These are phyloP conservation scores for Scomber colias DNA, from an alignment of 2,113 vertebrate species.

Conservation along the genomic window DNA sequence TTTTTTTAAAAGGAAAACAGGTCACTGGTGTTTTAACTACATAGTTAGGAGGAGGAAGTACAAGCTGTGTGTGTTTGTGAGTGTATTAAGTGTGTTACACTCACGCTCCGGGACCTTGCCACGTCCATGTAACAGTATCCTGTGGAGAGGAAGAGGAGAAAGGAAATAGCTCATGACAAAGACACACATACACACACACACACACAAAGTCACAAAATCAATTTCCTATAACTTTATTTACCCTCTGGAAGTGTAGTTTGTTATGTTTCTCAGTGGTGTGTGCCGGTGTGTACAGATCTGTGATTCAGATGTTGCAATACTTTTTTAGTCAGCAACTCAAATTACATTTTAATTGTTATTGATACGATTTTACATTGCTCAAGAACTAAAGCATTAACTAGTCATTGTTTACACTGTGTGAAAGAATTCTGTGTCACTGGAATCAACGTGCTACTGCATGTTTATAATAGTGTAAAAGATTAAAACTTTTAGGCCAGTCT, in stretches of 20 bases:
- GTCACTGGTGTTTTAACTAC: slow-evolving; percentile 21
- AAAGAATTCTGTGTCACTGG: too few relatives aligned
- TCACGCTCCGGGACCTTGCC: slow-evolving; percentile 79
- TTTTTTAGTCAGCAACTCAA: too few relatives aligned
- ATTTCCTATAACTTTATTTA: background rate
- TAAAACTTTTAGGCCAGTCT: too few relatives aligned
- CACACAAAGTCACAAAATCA: too few relatives aligned
- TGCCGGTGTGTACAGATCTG: background rate
- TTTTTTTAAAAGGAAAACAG: slow-evolving; percentile 10
- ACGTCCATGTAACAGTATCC: slow-evolving; percentile 81
- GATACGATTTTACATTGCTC: too few relatives aligned
- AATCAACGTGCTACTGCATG: too few relatives aligned
- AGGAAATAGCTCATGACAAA: slow-evolving; percentile 28
- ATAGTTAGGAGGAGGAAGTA: background rate
- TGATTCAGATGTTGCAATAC: background rate
- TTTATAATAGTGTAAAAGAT: too few relatives aligned
- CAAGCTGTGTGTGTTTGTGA: background rate
- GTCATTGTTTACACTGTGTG: too few relatives aligned
- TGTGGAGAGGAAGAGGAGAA: slow-evolving; percentile 51
- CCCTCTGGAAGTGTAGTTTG: background rate
- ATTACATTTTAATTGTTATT: too few relatives aligned
- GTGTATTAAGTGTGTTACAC: slow-evolving; percentile 33
- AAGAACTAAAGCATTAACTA: too few relatives aligned
- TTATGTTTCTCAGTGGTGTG: background rate
- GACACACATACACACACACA: slow-evolving; percentile 2